Conservation (phyloP, 2,797 vertebrate genomes). For the Miichthys miiuy region DNA sequence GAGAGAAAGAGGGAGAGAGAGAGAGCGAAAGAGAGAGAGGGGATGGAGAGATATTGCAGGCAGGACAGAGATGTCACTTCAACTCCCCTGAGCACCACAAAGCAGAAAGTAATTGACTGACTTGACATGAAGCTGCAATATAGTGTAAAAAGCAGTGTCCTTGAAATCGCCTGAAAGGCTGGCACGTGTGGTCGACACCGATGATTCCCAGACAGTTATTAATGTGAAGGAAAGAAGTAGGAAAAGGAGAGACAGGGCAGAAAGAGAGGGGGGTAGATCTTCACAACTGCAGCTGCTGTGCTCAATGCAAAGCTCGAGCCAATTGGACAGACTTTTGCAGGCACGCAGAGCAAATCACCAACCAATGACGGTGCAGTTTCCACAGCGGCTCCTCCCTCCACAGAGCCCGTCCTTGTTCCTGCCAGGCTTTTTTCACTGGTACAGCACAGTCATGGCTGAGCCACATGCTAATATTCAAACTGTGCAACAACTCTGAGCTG, state of each 20-base stretch:
- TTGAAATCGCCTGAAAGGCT: constrained; percentile 64
- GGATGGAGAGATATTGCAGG: constrained; percentile 66
- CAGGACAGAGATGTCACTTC: constrained; percentile 78
- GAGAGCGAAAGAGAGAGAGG: constrained; percentile 41
- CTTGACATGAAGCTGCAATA: constrained; percentile 65
- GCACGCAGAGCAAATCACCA: constrained; percentile 59
- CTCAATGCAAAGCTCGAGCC: constrained; percentile 78
- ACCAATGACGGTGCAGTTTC: constrained; percentile 81
- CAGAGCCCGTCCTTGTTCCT: constrained; percentile 71
- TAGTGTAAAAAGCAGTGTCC: constrained; percentile 64
- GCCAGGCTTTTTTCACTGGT: constrained; percentile 68
- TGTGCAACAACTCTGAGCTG: constrained; percentile 56
- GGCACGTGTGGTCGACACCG: constrained; percentile 58
- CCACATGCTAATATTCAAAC: constrained; percentile 80
- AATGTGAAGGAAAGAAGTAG: constrained; percentile 56
- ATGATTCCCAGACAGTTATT: constrained; percentile 76
- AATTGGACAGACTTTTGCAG: constrained; percentile 82
- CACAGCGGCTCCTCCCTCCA: constrained; percentile 73
- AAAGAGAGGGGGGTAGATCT: constrained; percentile 74
- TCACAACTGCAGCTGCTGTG: constrained; percentile 85
- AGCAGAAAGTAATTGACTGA: constrained; percentile 73
- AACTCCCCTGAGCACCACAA: constrained; percentile 63
- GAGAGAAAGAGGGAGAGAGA: constrained; percentile 51
- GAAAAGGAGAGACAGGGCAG: constrained; percentile 52
- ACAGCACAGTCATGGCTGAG: constrained; percentile 78